Percentiles rank a stretch among this genome's conserved stretches.
These are phyloP conservation scores for Glossophaga mutica DNA, from an alignment of 2,797 vertebrate genomes.

Conservation along the genomic window DNA sequence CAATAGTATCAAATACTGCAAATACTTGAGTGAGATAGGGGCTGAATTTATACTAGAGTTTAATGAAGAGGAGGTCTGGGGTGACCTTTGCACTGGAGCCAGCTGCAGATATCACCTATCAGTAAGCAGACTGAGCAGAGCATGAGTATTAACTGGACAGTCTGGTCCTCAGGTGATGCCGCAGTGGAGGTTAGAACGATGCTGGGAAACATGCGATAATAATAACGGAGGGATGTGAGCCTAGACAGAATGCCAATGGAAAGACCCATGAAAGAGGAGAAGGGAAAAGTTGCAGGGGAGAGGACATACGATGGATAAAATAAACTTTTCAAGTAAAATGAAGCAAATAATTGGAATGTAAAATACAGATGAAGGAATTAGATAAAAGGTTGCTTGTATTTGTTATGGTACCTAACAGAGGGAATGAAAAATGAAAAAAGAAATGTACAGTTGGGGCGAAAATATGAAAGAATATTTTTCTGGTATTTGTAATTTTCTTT, in stretches of 20 bases:
- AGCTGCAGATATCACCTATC: not conserved
- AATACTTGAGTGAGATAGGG: not conserved
- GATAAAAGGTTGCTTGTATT: not conserved
- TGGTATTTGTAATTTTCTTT: not conserved
- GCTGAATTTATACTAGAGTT: not conserved
- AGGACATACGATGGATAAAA: not conserved
- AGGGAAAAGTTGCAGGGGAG: not conserved
- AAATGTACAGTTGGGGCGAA: not conserved
- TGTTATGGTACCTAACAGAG: not conserved
- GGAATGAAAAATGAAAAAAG: not conserved
- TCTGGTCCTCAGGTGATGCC: not conserved
- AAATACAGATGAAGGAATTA: not conserved
- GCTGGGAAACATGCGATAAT: not conserved
- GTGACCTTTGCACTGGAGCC: not conserved
- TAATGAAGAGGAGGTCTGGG: not conserved
- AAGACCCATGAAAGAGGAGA: not conserved
- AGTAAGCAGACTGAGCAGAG: not conserved
- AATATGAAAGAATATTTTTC: not conserved
- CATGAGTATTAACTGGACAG: not conserved
- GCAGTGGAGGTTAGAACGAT: not conserved
- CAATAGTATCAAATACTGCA: not conserved
- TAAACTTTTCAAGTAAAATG: not conserved
- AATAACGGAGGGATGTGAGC: not conserved
- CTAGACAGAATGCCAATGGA: not conserved
- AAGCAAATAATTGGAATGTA: not conserved